Evolutionary conservation across 1,140 invertebrate species (phyloP).

Genomic region (Charaxes varanes): DNA sequence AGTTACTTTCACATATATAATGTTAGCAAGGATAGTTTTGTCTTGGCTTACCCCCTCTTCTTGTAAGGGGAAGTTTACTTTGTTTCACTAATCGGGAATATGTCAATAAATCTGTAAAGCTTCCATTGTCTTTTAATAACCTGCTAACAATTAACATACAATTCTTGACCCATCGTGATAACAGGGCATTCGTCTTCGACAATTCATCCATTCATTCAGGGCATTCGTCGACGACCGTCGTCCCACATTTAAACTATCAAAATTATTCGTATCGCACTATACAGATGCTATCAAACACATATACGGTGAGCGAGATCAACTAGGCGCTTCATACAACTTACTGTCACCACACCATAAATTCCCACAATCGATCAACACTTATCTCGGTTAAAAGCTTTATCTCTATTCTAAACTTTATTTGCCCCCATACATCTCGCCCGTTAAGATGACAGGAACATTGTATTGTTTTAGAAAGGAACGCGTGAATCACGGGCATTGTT

Average conservation of each 20-base stretch:
- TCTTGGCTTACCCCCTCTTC: no score
- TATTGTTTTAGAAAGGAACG: constrained; percentile 20
- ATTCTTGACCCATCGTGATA: no score
- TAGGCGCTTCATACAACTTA: constrained; percentile 31
- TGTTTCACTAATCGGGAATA: no score
- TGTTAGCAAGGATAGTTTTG: no score
- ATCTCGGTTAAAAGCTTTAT: constrained; percentile 61
- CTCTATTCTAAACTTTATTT: constrained; percentile 40
- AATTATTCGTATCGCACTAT: constrained; percentile 12
- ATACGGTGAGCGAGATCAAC: constrained; percentile 21
- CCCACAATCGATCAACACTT: constrained; percentile 65
- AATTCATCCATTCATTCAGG: no score
- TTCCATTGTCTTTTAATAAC: no score
- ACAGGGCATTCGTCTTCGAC: no score
- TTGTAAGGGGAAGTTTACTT: no score
- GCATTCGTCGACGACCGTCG: no score
- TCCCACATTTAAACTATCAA: constrained; percentile 39
- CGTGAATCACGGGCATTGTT: constrained; percentile 2
- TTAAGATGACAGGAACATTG: constrained; percentile 24
- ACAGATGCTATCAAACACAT: constrained; percentile 47
- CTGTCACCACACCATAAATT: constrained; percentile 52
- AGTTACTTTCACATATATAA: no score
- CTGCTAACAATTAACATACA: no score
- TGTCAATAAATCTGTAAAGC: no score
- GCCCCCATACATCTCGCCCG: constrained; percentile 20